A percentile compares a stretch with the other conserved stretches of the same genome.
phyloP scores from a whole-genome alignment of 2,888 invertebrate genomes.

The Drosophila fungiperda region DNA sequence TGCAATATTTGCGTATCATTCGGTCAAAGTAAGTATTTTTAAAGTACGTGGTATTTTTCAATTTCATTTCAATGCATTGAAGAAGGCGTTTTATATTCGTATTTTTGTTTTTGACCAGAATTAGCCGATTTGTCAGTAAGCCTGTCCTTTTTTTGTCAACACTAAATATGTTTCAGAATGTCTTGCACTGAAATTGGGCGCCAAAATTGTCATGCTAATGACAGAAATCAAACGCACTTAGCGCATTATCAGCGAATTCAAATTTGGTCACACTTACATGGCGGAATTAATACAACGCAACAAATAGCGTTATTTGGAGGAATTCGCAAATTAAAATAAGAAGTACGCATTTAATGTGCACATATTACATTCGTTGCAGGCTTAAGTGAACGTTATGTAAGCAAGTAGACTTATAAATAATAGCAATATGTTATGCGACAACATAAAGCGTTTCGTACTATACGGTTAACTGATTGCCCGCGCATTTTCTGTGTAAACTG shows the following conservation, averaged over 20 bases:
- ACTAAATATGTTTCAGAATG: neutral
- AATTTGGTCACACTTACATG: constrained; percentile 21
- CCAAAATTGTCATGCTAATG: neutral
- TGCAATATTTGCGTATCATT: neutral
- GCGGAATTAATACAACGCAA: neutral
- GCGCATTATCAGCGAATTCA: neutral
- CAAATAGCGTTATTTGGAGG: neutral
- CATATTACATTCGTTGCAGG: neutral
- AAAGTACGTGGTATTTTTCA: neutral
- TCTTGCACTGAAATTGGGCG: neutral
- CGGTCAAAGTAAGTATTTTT: constrained; percentile 3
- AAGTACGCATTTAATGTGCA: neutral
- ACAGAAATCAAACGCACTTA: neutral
- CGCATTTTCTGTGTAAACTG: constrained; percentile 29
- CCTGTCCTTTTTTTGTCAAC: neutral
- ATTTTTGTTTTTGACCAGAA: neutral
- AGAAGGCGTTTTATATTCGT: neutral
- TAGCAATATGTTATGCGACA: neutral
- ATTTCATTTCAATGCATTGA: neutral
- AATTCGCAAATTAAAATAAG: constrained; percentile 1
- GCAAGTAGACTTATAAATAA: neutral
- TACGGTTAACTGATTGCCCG: constrained; percentile 24
- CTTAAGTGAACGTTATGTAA: neutral
- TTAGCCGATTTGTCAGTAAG: neutral
- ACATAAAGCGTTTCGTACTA: neutral